phyloP scores from a whole-genome alignment of 1,140 invertebrate genomes.

The Hyles euphorbiae region DNA sequence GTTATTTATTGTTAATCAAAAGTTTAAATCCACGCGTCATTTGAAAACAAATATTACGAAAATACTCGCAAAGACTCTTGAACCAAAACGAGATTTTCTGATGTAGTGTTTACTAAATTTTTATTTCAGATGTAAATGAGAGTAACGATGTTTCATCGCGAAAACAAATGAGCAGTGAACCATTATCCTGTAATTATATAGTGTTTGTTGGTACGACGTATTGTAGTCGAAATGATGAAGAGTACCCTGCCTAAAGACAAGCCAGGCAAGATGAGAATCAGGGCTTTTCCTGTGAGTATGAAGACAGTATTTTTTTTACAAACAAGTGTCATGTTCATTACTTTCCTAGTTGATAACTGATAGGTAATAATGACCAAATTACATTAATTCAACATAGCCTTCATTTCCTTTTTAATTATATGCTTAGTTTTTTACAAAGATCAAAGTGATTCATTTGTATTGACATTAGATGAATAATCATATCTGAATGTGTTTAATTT shows the following conservation, averaged over 20 bases:
- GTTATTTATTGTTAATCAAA: no score
- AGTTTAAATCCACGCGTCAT: no score
- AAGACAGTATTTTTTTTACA: no score
- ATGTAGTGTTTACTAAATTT: conserved; percentile 18
- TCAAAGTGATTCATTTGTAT: no score
- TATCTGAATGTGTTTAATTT: no score
- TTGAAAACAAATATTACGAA: no score
- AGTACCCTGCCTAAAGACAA: conserved; percentile 86
- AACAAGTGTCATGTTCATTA: conserved; percentile 28
- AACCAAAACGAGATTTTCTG: background rate
- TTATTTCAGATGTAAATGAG: conserved; percentile 56
- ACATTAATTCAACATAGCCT: no score
- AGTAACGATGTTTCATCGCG: conserved; percentile 60
- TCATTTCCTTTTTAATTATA: no score
- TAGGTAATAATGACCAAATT: conserved; percentile 29
- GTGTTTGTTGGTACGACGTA: conserved; percentile 38
- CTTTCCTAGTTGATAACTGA: no score
- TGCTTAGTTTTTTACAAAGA: no score
- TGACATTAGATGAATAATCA: no score
- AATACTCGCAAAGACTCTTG: no score
- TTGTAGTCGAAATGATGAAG: conserved; percentile 79
- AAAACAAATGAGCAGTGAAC: conserved; percentile 53
- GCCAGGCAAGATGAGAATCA: conserved; percentile 97
- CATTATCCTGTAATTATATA: conserved; percentile 33
- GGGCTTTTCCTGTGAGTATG: conserved; percentile 94